phyloP scores from a whole-genome alignment of 2,888 invertebrate genomes.

The Fragum fragum region DNA sequence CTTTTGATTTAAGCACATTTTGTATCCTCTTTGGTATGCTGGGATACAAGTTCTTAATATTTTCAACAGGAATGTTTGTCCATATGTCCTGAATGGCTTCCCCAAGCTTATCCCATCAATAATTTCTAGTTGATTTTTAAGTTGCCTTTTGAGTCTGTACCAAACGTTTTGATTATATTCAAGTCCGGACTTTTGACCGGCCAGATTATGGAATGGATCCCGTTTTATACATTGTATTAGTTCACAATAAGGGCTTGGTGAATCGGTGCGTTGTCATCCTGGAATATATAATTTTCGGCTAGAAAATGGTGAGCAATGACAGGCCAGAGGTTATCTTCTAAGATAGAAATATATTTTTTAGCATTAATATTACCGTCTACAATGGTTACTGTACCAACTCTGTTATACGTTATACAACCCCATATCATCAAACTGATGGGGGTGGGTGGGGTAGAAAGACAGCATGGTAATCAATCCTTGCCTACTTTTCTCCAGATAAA shows the following conservation, averaged over 20 bases:
- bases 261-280: not conserved
- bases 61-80: not conserved
- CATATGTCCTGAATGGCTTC: not conserved
- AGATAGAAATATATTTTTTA: not conserved
- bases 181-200: constrained; percentile 1
- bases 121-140: not conserved
- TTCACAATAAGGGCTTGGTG: not conserved
- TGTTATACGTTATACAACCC: not conserved
- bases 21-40: not conserved
- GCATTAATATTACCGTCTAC: not conserved
- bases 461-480: not conserved
- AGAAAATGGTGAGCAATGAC: constrained; percentile 1
- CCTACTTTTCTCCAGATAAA: not conserved
- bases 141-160: not conserved
- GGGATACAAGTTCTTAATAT: not conserved
- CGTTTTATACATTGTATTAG: not conserved
- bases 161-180: constrained; percentile 18
- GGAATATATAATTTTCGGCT: not conserved
- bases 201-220: not conserved
- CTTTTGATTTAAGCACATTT: not conserved
- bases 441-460: not conserved
- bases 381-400: not conserved
- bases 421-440: not conserved
- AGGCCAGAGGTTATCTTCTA: not conserved
- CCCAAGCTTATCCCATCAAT: not conserved